phyloP scores from a whole-genome alignment of 2,797 vertebrate species.

The Caiman crocodilus region DNA sequence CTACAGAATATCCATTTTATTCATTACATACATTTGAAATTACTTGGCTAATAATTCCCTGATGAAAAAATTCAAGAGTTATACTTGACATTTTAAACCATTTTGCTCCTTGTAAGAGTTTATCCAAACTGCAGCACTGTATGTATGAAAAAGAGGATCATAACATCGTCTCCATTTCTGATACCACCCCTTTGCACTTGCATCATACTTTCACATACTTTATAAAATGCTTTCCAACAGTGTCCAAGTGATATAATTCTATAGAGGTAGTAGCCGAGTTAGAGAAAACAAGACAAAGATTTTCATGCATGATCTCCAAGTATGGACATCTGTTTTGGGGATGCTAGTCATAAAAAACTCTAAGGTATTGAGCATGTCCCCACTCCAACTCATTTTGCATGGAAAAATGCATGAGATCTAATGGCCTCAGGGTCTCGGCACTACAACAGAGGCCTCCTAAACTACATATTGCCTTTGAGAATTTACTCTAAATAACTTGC shows the following conservation, averaged over 20 bases:
- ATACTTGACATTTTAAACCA: fast-evolving
- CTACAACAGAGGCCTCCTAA: neutral
- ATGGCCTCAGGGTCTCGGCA: neutral
- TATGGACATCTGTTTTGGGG: neutral
- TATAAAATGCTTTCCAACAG: neutral
- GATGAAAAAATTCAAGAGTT: neutral
- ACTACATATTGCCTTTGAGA: neutral
- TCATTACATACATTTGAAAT: neutral
- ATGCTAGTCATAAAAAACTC: fast-evolving
- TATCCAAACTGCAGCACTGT: fast-evolving
- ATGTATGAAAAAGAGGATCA: too few species aligned
- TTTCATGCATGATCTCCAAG: fast-evolving
- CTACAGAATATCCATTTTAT: neutral
- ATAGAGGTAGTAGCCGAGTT: neutral
- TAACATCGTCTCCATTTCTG: fast-evolving
- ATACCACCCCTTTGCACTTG: fast-evolving
- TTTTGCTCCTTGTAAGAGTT: neutral
- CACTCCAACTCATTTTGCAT: neutral
- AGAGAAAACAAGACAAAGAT: fast-evolving
- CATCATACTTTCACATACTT: neutral
- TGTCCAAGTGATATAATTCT: neutral
- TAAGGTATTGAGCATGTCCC: neutral
- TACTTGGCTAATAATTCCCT: neutral
- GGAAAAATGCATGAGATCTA: neutral
- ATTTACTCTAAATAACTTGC: neutral